phyloP scores from a whole-genome alignment of 2,797 vertebrate species.

The Anolis apletophallus region DNA sequence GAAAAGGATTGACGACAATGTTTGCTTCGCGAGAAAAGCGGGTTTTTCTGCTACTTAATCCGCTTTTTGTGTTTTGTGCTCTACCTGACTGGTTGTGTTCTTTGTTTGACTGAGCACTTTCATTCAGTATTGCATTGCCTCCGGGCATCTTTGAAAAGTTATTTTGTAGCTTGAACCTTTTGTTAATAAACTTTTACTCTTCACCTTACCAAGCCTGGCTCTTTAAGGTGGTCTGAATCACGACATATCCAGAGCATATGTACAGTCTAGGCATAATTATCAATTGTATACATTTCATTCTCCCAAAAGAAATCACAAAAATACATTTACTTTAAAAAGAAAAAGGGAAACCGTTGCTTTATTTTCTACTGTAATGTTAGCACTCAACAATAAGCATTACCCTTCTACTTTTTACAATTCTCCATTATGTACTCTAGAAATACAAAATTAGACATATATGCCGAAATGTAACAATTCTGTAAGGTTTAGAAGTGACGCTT shows the following conservation, averaged over 20 bases:
- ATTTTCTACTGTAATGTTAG: conserved; percentile 81
- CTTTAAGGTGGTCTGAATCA: too few relatives aligned
- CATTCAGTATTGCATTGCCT: too few relatives aligned
- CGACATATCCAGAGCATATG: neutral
- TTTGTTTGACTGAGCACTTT: too few relatives aligned
- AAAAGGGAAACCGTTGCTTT: conserved; percentile 75
- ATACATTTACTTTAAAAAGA: conserved; percentile 39
- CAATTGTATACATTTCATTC: neutral
- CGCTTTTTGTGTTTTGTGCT: too few relatives aligned
- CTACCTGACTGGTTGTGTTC: too few relatives aligned
- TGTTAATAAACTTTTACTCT: too few relatives aligned
- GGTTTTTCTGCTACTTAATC: too few relatives aligned
- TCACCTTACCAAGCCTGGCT: too few relatives aligned
- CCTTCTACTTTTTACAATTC: conserved; percentile 80
- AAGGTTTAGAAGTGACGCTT: conserved; percentile 67
- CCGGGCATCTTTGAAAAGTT: too few relatives aligned
- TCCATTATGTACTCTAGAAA: conserved; percentile 87
- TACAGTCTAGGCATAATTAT: neutral
- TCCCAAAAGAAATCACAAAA: conserved; percentile 14
- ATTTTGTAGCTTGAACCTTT: too few relatives aligned
- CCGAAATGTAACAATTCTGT: conserved; percentile 73
- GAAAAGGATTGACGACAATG: too few relatives aligned
- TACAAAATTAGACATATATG: conserved; percentile 83
- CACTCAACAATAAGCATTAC: conserved; percentile 74
- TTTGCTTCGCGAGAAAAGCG: too few relatives aligned